Conservation (phyloP, 1,140 invertebrate genomes). For the Halictus rubicundus region DNA sequence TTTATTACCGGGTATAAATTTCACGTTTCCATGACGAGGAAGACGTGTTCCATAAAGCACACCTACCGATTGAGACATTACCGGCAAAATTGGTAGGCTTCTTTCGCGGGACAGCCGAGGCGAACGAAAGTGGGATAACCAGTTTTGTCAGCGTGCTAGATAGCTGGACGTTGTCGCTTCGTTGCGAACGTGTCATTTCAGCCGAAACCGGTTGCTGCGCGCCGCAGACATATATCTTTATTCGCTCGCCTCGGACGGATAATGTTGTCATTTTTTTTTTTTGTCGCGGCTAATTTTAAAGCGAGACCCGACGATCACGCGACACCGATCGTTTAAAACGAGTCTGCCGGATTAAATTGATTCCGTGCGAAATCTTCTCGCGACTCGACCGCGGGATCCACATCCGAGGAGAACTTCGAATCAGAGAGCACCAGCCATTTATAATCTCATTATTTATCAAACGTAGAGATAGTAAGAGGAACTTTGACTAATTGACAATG, state of each 20-base stretch:
- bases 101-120: slow-evolving; percentile 10
- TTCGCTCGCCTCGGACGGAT: slow-evolving; percentile 5
- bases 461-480: no score
- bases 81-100: slow-evolving; percentile 40
- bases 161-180: slow-evolving; percentile 15
- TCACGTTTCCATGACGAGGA: slow-evolving; percentile 1
- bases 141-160: slow-evolving; percentile 51
- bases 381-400: no score
- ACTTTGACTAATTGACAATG: no score
- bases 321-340: not conserved
- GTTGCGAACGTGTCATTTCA: slow-evolving; percentile 9
- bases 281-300: slow-evolving; percentile 12
- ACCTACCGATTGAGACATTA: slow-evolving; percentile 52
- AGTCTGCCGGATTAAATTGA: not conserved
- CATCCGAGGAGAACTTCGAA: no score
- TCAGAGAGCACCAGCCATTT: no score
- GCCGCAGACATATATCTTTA: slow-evolving; percentile 36
- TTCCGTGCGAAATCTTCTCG: not conserved
- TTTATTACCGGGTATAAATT: slow-evolving; percentile 24
- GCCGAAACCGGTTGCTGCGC: slow-evolving; percentile 15
- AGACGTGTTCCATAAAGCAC: slow-evolving; percentile 10
- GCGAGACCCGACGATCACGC: not conserved
- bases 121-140: slow-evolving; percentile 42
- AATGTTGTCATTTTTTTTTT: not conserved
- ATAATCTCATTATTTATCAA: no score